phyloP scores from a whole-genome alignment of 1,140 invertebrate species.

The Cydia splendana region DNA sequence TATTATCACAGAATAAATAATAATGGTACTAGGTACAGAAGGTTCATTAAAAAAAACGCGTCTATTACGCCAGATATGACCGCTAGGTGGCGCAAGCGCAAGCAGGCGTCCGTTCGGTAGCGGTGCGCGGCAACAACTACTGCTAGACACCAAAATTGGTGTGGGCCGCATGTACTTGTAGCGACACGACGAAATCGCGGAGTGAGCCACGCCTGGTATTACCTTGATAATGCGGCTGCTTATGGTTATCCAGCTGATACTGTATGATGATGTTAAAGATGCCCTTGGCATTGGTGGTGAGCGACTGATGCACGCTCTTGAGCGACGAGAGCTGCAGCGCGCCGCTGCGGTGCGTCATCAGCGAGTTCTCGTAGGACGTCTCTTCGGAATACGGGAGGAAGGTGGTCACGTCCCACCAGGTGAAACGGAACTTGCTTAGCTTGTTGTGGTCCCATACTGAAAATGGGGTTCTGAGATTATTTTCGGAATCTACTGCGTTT shows the following conservation, averaged over 20 bases:
- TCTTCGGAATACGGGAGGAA: constrained; percentile 91
- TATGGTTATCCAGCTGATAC: constrained; percentile 88
- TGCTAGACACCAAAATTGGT: no score
- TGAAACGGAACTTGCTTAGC: constrained; percentile 90
- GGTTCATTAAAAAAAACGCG: no score
- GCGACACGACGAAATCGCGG: no score
- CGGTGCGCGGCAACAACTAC: no score
- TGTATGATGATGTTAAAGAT: constrained; percentile 92
- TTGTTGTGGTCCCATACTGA: constrained; percentile 94
- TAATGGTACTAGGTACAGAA: no score
- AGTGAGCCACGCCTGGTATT: constrained; percentile 35
- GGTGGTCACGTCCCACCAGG: constrained; percentile 94
- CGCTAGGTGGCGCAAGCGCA: no score
- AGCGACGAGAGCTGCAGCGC: constrained; percentile 91
- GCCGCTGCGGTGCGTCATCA: constrained; percentile 90
- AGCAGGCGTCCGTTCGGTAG: no score
- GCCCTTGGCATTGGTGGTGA: constrained; percentile 92
- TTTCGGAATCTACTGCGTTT: no score
- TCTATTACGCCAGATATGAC: no score
- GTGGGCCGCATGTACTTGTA: no score
- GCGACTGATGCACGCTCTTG: constrained; percentile 91
- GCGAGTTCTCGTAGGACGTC: constrained; percentile 92
- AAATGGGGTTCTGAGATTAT: constrained; percentile 41
- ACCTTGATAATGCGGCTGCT: constrained; percentile 87
- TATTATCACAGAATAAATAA: constrained; percentile 24